Evolutionary conservation across 2,888 invertebrate genomes (phyloP).

Genomic region (Epinotia nisella): DNA sequence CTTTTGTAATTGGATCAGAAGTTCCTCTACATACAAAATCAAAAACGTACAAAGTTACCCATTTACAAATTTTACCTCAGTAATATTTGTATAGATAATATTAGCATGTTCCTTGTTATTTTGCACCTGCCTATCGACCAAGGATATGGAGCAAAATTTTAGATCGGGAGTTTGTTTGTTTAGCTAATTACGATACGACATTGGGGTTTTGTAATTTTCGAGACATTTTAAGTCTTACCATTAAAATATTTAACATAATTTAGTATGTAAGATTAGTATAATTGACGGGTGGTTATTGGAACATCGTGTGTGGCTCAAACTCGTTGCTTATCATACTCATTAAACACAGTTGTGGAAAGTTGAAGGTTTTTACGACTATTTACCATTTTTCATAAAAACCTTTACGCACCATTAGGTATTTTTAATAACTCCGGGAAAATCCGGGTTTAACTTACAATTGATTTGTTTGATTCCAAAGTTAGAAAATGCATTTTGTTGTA

Average conservation of each 20-base stretch:
- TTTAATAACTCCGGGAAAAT: too few species aligned
- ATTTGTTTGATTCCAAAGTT: too few species aligned
- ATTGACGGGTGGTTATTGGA: slow-evolving; percentile 45
- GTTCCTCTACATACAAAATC: too few species aligned
- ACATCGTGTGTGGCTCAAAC: slow-evolving; percentile 66
- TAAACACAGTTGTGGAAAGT: slow-evolving; percentile 59
- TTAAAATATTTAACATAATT: slow-evolving; percentile 8
- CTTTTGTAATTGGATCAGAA: too few species aligned
- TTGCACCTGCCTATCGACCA: not conserved
- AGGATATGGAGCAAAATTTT: not conserved
- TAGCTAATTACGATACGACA: not conserved
- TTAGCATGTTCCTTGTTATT: not conserved
- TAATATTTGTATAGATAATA: too few species aligned
- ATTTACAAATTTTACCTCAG: too few species aligned
- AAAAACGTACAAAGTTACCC: too few species aligned
- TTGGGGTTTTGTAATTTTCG: not conserved
- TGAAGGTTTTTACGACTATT: slow-evolving; percentile 47
- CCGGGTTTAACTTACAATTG: too few species aligned
- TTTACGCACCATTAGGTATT: too few species aligned
- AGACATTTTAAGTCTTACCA: slow-evolving; percentile 24
- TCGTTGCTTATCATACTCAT: slow-evolving; percentile 63
- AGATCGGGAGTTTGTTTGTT: not conserved
- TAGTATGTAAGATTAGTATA: slow-evolving; percentile 27
- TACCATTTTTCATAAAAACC: not conserved
- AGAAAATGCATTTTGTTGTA: too few species aligned